phyloP scores from a whole-genome alignment of 2,113 vertebrate species.

The Phylloscopus trochiloides region DNA sequence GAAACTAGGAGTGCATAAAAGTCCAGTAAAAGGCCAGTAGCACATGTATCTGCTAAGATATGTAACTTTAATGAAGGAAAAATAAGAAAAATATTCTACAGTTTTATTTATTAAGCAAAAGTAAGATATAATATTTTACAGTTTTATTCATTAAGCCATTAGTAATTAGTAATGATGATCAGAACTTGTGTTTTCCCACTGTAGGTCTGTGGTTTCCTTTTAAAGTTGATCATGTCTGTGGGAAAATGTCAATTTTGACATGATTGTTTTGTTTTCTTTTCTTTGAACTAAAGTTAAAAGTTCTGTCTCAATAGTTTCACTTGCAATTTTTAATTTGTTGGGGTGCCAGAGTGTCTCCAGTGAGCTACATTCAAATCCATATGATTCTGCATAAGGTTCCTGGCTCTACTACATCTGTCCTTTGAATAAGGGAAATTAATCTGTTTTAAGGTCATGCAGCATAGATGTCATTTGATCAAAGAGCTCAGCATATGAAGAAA shows the following conservation, averaged over 20 bases:
- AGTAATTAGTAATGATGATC: not conserved
- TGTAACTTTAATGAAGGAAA: not conserved
- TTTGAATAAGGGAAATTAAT: not conserved
- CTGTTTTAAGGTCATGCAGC: not conserved
- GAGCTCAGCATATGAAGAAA: not conserved
- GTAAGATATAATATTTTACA: not conserved
- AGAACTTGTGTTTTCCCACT: not conserved
- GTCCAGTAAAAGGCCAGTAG: not conserved
- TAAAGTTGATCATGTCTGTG: not conserved
- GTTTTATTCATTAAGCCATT: not conserved
- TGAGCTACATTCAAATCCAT: not conserved
- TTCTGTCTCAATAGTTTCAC: not conserved
- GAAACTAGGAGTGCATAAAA: not conserved
- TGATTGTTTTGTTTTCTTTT: not conserved
- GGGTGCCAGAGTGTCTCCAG: not conserved
- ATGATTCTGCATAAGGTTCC: not conserved
- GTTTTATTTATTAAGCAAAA: not conserved
- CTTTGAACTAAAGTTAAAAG: not conserved
- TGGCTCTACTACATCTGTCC: not conserved
- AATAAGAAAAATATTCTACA: not conserved
- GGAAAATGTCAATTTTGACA: not conserved
- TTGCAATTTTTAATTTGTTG: not conserved
- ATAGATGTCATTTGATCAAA: not conserved
- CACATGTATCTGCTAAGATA: rapidly evolving
- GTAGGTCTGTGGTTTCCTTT: not conserved